Percentiles rank a stretch among this genome's conserved stretches.
Evolutionary conservation across 2,888 invertebrate species (phyloP).

Genomic region (Xestia rhomboidea): DNA sequence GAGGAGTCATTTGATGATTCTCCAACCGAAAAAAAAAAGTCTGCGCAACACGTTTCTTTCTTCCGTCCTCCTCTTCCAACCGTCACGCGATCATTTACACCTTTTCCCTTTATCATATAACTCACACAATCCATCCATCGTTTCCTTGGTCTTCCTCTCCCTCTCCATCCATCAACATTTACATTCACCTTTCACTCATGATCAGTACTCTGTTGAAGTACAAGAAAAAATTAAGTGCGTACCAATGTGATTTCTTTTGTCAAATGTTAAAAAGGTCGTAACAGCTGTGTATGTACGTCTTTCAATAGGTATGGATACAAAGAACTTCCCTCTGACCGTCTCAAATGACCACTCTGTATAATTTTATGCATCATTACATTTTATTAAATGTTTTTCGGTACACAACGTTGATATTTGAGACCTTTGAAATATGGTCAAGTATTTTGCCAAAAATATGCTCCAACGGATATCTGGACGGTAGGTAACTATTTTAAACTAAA

Average conservation of each 20-base stretch:
- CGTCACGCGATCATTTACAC: no score
- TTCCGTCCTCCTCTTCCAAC: no score
- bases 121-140: no score
- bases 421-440: background rate
- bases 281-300: background rate
- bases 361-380: background rate
- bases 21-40: no score
- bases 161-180: no score
- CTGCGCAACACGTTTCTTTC: no score
- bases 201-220: background rate
- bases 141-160: no score
- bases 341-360: background rate
- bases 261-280: background rate
- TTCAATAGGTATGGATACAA: no score
- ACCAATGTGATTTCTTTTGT: background rate
- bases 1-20: no score
- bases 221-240: background rate
- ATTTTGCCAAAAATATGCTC: background rate
- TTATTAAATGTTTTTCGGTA: background rate
- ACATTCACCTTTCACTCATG: no score
- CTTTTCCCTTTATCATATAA: no score
- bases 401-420: background rate
- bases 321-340: background rate
- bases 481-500: conserved; percentile 4
- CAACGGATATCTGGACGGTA: no score